phyloP scores from a whole-genome alignment of 2,113 vertebrate species.

The Istiophorus platypterus region DNA sequence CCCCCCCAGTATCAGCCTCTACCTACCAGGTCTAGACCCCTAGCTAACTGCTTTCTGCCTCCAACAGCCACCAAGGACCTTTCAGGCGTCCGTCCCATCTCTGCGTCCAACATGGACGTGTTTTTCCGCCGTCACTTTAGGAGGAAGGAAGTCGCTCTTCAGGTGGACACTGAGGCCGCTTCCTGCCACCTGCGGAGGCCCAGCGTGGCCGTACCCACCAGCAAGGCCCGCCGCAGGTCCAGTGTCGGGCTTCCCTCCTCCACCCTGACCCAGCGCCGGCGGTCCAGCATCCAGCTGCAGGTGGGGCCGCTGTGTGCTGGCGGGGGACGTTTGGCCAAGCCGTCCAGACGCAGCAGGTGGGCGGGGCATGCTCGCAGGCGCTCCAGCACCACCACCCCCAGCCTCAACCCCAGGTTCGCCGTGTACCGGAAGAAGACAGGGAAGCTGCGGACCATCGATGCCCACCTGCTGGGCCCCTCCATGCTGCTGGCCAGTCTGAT shows the following conservation, averaged over 20 bases:
- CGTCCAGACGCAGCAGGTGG: neutral
- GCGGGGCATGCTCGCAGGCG: slow-evolving; percentile 76
- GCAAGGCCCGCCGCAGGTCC: slow-evolving; percentile 90
- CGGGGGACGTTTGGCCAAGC: slow-evolving; percentile 28
- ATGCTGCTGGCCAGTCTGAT: slow-evolving; percentile 86
- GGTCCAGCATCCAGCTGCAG: slow-evolving; percentile 80
- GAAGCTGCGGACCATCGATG: slow-evolving; percentile 69
- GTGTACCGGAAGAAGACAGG: slow-evolving; percentile 76
- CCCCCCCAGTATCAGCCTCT: neutral
- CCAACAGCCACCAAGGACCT: slow-evolving; percentile 48
- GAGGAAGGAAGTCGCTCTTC: slow-evolving; percentile 77
- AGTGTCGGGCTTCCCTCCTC: slow-evolving; percentile 87
- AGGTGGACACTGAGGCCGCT: neutral
- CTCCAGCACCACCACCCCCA: slow-evolving; percentile 89
- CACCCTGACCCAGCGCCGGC: slow-evolving; percentile 81
- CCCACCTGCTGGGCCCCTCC: slow-evolving; percentile 86
- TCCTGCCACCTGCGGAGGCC: slow-evolving; percentile 70
- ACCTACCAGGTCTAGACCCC: neutral
- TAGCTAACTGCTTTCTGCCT: slow-evolving; percentile 46
- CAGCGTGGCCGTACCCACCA: slow-evolving; percentile 84
- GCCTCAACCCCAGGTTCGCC: slow-evolving; percentile 86
- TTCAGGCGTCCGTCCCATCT: neutral
- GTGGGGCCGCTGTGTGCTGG: neutral
- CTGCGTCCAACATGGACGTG: slow-evolving; percentile 86
- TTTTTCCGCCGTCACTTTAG: slow-evolving; percentile 94